phyloP scores from a whole-genome alignment of 2,888 invertebrate genomes.

The Lepeophtheirus nordmannii region DNA sequence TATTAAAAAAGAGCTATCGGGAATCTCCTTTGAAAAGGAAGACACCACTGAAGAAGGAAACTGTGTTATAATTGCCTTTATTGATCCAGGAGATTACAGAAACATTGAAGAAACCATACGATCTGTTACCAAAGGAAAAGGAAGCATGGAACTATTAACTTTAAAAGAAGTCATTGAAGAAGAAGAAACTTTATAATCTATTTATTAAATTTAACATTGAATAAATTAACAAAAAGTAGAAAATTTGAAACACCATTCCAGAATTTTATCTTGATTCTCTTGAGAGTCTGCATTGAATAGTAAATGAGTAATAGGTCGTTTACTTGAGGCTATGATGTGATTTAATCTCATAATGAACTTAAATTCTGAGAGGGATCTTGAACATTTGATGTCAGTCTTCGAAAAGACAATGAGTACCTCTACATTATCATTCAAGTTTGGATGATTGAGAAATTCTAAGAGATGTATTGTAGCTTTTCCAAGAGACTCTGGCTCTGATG shows the following conservation, averaged over 20 bases:
- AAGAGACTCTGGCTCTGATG: conserved; percentile 11
- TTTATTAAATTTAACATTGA: background rate
- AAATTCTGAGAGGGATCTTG: conserved; percentile 6
- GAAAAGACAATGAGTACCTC: conserved; percentile 12
- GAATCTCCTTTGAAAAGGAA: conserved; percentile 55
- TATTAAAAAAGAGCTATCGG: conserved; percentile 56
- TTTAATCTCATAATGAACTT: conserved; percentile 15
- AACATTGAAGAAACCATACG: conserved; percentile 69
- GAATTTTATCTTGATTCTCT: conserved; percentile 1
- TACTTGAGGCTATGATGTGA: conserved; percentile 12
- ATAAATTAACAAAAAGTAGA: background rate
- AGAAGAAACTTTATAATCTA: conserved; percentile 41
- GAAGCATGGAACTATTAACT: conserved; percentile 73
- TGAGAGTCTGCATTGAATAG: background rate
- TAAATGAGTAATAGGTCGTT: background rate
- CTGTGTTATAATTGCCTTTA: conserved; percentile 42
- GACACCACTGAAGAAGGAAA: conserved; percentile 51
- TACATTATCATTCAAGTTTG: background rate
- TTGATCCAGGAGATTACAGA: conserved; percentile 84
- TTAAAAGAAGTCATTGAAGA: conserved; percentile 80
- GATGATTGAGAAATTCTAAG: conserved; percentile 4
- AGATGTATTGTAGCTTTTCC: conserved; percentile 11
- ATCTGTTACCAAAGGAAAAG: conserved; percentile 68
- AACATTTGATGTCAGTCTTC: conserved; percentile 12
- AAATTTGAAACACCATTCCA: conserved; percentile 18